Evolutionary conservation across 2,797 vertebrate genomes (phyloP).

Genomic region (Esox lucius): DNA sequence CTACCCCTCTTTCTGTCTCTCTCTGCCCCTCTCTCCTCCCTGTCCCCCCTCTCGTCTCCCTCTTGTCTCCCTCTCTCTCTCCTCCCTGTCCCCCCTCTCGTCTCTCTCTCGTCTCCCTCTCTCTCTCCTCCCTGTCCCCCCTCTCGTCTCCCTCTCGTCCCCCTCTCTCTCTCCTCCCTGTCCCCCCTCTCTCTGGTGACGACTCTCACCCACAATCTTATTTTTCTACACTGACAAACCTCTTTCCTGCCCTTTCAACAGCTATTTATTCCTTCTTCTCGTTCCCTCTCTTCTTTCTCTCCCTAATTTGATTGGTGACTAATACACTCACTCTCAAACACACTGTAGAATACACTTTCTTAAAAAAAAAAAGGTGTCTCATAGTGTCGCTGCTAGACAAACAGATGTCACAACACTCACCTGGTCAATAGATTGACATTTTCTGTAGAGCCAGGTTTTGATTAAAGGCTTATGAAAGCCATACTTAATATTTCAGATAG

Average conservation of each 20-base stretch:
- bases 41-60: conserved; percentile 20
- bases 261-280: no score
- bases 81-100: conserved; percentile 11
- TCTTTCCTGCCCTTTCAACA: background rate
- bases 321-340: no score
- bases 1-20: conserved; percentile 32
- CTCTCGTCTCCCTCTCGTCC: no score
- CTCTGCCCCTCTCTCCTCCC: conserved; percentile 10
- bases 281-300: no score
- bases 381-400: background rate
- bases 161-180: conserved; percentile 19
- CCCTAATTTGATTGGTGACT: no score
- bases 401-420: background rate
- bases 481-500: conserved; percentile 49
- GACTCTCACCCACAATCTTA: background rate
- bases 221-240: background rate
- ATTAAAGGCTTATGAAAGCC: conserved; percentile 56
- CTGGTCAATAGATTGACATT: background rate
- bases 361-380: background rate
- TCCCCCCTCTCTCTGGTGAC: conserved; percentile 4
- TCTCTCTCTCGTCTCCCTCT: conserved; percentile 29
- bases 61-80: conserved; percentile 27
- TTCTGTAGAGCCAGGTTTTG: conserved; percentile 34
- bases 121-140: conserved; percentile 17
- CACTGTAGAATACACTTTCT: no score